These are phyloP conservation scores for Cecidostiba fungosa DNA, from an alignment of 2,888 invertebrate species.

Conservation along the genomic window DNA sequence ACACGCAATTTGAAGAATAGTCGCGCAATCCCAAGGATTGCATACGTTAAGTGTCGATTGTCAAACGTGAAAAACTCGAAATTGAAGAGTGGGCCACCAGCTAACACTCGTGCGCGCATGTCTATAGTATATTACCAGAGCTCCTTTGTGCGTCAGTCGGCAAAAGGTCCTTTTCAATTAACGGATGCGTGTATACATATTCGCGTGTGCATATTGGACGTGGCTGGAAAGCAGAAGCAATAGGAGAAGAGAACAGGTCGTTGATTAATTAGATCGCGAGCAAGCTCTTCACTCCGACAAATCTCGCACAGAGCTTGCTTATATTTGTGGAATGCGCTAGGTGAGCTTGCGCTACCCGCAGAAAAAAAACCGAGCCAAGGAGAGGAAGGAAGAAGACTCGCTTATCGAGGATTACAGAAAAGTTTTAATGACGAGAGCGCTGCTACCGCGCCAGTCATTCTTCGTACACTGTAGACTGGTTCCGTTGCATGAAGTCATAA, in stretches of 20 bases:
- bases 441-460: not conserved
- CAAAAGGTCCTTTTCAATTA: conserved; percentile 35
- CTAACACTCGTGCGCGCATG: not conserved
- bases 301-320: conserved; percentile 52
- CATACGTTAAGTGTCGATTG: conserved; percentile 7
- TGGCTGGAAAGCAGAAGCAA: not conserved
- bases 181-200: not conserved
- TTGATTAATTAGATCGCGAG: conserved; percentile 75
- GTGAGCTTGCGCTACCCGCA: not conserved
- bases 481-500: not conserved
- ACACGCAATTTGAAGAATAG: not conserved
- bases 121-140: not conserved
- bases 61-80: conserved; percentile 12
- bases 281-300: conserved; percentile 62
- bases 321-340: conserved; percentile 22
- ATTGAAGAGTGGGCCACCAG: not conserved
- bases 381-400: conserved; percentile 1
- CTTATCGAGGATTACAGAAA: conserved; percentile 45
- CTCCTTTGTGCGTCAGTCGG: not conserved
- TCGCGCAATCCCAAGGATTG: not conserved
- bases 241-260: conserved; percentile 63
- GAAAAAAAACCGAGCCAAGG: not conserved
- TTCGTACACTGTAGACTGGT: not conserved
- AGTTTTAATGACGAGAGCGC: conserved; percentile 64
- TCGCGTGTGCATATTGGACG: not conserved